Evolutionary conservation across 2,888 invertebrate species (phyloP).

Genomic region (Automeris io): DNA sequence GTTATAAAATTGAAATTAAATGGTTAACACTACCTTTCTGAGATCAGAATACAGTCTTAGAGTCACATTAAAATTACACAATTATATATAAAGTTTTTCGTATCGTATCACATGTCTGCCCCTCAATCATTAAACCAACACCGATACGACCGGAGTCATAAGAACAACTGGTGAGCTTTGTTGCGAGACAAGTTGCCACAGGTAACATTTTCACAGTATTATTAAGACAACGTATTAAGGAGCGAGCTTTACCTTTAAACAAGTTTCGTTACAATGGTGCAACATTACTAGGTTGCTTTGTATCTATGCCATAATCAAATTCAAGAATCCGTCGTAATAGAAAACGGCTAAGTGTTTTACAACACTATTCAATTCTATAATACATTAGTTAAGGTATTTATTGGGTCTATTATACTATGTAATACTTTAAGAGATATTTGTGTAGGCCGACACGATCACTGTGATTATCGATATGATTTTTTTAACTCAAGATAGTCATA

Average conservation of each 20-base stretch:
- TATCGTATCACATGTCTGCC: conserved; percentile 14
- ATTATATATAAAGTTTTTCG: conserved; percentile 33
- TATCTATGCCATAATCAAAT: too few species aligned
- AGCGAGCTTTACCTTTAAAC: conserved; percentile 20
- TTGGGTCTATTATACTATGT: too few species aligned
- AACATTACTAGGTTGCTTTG: conserved; percentile 22
- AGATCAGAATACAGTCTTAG: conserved; percentile 45
- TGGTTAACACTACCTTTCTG: conserved; percentile 35
- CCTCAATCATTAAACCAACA: conserved; percentile 20
- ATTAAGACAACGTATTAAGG: conserved; percentile 35
- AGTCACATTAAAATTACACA: conserved; percentile 52
- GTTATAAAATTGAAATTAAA: conserved; percentile 13
- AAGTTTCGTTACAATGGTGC: conserved; percentile 11
- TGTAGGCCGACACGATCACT: too few species aligned
- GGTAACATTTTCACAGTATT: conserved; percentile 60
- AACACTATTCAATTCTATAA: too few species aligned
- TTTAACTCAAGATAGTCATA: too few species aligned
- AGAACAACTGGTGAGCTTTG: conserved; percentile 49
- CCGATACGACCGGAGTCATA: conserved; percentile 39
- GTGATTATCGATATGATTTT: too few species aligned
- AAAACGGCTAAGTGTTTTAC: too few species aligned
- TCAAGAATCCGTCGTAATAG: too few species aligned
- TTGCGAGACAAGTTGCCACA: conserved; percentile 46
- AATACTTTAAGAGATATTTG: too few species aligned
- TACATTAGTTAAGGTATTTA: too few species aligned